A percentile compares a stretch with the other conserved stretches of the same genome.
Evolutionary conservation across 2,113 vertebrate genomes (phyloP).

Genomic region (Euleptes europaea): DNA sequence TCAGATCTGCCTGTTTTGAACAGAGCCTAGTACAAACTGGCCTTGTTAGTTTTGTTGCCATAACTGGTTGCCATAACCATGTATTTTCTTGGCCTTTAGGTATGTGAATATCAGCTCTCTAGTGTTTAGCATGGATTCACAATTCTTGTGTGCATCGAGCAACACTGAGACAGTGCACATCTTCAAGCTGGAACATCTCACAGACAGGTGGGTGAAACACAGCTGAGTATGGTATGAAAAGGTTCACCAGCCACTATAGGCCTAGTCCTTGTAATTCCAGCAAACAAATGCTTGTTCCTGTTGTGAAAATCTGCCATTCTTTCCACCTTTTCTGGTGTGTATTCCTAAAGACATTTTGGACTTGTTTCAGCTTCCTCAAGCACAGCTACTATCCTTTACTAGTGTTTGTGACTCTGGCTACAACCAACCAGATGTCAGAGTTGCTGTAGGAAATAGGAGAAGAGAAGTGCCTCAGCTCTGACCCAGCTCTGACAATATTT

Average conservation of each 20-base stretch:
- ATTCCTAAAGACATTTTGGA: background rate
- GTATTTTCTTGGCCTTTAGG: conserved; percentile 63
- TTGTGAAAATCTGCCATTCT: background rate
- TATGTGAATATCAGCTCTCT: conserved; percentile 94
- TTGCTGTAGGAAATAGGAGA: background rate
- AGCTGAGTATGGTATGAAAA: background rate
- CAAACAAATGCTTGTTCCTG: background rate
- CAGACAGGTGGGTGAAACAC: conserved; percentile 75
- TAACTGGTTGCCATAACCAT: background rate
- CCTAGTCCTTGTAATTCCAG: background rate
- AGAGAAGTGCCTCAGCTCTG: no score
- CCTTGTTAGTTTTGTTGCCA: background rate
- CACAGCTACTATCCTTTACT: background rate
- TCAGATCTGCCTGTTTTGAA: background rate
- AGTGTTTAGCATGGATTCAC: conserved; percentile 91
- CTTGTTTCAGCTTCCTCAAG: background rate
- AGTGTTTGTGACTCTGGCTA: background rate
- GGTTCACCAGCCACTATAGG: background rate
- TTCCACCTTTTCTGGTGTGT: background rate
- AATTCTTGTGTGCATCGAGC: conserved; percentile 94
- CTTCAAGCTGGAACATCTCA: conserved; percentile 91
- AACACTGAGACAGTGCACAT: conserved; percentile 95
- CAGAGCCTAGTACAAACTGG: background rate
- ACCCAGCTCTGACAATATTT: no score
- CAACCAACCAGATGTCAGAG: background rate